These are phyloP conservation scores for Brachyopa scutellaris DNA, from an alignment of 2,888 invertebrate species.

Conservation along the genomic window DNA sequence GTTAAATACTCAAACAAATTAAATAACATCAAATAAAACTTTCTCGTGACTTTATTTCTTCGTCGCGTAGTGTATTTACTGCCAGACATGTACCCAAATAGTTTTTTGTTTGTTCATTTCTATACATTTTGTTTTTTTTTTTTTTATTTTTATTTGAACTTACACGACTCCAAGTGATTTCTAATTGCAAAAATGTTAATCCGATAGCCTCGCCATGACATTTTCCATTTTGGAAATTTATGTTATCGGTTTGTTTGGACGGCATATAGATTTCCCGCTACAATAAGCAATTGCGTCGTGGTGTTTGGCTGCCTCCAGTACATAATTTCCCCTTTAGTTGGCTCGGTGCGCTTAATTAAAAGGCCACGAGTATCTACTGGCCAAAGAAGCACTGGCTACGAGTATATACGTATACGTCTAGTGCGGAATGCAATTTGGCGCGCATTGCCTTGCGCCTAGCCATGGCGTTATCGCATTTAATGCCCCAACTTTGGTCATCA, in stretches of 20 bases:
- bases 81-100: no score
- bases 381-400: conserved; percentile 12
- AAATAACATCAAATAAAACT: not conserved
- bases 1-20: no score
- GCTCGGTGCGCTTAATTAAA: conserved; percentile 68
- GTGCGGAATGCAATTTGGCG: conserved; percentile 15
- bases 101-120: no score
- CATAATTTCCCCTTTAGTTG: conserved; percentile 51
- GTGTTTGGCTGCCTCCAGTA: no score
- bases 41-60: not conserved
- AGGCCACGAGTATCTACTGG: conserved; percentile 17
- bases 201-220: conserved; percentile 69
- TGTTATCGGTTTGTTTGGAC: conserved; percentile 50
- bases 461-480: conserved; percentile 49
- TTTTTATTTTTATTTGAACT: conserved; percentile 8
- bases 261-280: conserved; percentile 60
- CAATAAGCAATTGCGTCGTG: not conserved
- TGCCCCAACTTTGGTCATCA: conserved; percentile 60
- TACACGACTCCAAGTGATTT: conserved; percentile 60
- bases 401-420: not conserved
- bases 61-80: not conserved
- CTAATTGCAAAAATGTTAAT: conserved; percentile 63
- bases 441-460: not conserved
- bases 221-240: conserved; percentile 67
- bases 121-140: not conserved